Evolutionary conservation across 2,888 invertebrate genomes (phyloP).

Genomic region (Caenorhabditis uteleia): DNA sequence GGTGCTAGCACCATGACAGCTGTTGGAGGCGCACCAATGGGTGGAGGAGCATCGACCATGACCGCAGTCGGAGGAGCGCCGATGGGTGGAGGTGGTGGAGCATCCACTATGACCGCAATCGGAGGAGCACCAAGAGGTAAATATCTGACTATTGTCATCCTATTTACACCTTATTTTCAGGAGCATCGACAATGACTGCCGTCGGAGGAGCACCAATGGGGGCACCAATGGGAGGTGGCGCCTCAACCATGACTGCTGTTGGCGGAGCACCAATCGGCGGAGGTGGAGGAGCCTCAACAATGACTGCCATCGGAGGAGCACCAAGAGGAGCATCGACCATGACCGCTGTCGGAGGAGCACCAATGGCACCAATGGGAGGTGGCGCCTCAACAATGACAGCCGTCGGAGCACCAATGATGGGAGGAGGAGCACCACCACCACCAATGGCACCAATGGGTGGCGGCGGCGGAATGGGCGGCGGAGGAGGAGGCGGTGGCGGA

Average conservation of each 20-base stretch:
- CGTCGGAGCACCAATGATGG: neutral
- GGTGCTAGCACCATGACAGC: constrained; percentile 24
- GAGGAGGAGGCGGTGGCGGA: neutral
- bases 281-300: constrained; percentile 10
- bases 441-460: neutral
- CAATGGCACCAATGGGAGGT: constrained; percentile 4
- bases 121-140: constrained; percentile 32
- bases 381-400: neutral
- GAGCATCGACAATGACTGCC: constrained; percentile 32
- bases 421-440: neutral
- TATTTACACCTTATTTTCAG: neutral
- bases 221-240: too few species aligned
- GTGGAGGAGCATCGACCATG: constrained; percentile 39
- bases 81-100: constrained; percentile 24
- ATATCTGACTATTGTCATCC: neutral
- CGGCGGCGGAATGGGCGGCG: neutral
- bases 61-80: constrained; percentile 48
- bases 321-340: constrained; percentile 10
- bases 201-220: constrained; percentile 15
- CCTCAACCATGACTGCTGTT: constrained; percentile 10
- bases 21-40: constrained; percentile 29
- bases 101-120: constrained; percentile 56
- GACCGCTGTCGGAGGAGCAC: constrained; percentile 12
- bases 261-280: constrained; percentile 8
- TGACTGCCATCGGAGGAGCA: constrained; percentile 10